These are phyloP conservation scores for Lasioglossum oenotherae DNA, from an alignment of 2,888 invertebrate genomes.

Conservation along the genomic window DNA sequence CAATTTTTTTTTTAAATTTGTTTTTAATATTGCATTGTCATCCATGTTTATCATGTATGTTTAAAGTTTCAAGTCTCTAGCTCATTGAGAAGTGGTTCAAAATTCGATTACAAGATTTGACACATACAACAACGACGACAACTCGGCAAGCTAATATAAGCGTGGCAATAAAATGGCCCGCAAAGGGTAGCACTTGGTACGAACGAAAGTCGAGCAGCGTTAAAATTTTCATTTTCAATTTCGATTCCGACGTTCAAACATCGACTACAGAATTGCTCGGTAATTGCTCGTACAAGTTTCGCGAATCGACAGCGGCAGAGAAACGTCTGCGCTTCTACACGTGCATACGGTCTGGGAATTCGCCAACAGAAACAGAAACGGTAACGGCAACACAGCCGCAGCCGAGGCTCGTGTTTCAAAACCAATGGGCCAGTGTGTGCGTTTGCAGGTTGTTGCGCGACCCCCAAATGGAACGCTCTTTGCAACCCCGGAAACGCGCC, in stretches of 20 bases:
- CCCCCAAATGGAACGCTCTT: not conserved
- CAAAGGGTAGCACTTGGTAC: not conserved
- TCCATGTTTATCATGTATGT: too few species aligned
- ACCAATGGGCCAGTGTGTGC: not conserved
- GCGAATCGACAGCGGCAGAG: conserved; percentile 13
- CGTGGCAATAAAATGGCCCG: not conserved
- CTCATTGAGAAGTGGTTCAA: too few species aligned
- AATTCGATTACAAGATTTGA: too few species aligned
- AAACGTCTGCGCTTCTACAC: not conserved
- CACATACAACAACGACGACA: too few species aligned
- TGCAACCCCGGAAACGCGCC: not conserved
- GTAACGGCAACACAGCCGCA: not conserved
- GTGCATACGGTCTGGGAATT: conserved; percentile 4
- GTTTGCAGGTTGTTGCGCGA: not conserved
- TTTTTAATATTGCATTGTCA: too few species aligned
- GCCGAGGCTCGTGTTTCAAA: not conserved
- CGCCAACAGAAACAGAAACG: not conserved
- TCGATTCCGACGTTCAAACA: not conserved
- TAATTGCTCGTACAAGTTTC: conserved; percentile 4
- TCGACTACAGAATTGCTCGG: not conserved
- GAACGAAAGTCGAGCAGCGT: not conserved
- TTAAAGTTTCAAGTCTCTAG: too few species aligned
- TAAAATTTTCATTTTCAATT: not conserved
- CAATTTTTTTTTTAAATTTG: too few species aligned
- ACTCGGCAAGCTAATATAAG: too few species aligned